Conservation (phyloP, 1,140 invertebrate species). For the Plutomurus gul region DNA sequence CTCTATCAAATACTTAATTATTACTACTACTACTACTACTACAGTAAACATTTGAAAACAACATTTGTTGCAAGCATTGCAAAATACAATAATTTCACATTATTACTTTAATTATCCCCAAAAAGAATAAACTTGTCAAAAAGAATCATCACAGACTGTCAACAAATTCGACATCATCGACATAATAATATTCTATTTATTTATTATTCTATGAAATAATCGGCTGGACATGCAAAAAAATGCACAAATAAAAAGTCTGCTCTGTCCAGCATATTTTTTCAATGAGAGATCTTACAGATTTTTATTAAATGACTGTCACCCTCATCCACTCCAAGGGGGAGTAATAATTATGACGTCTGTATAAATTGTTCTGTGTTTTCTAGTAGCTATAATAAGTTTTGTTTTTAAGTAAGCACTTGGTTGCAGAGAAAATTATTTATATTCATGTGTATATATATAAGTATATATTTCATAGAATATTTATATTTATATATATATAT, state of each 20-base stretch:
- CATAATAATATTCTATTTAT: no score
- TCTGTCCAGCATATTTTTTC: not conserved
- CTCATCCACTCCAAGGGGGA: no score
- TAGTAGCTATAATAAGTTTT: no score
- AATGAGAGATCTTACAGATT: conserved; percentile 4
- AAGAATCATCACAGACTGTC: conserved; percentile 14
- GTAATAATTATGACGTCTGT: no score
- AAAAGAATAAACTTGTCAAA: not conserved
- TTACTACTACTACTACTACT: not conserved
- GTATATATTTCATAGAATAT: no score
- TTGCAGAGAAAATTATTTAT: not conserved
- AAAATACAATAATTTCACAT: conserved; percentile 9
- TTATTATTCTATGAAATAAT: no score
- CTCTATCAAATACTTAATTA: no score
- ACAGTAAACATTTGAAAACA: not conserved
- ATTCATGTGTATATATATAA: no score
- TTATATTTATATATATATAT: no score
- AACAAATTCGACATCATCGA: not conserved
- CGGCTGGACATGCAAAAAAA: conserved; percentile 1
- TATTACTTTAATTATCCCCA: not conserved
- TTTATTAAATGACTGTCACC: conserved; percentile 11
- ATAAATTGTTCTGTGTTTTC: no score
- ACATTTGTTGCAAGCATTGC: not conserved
- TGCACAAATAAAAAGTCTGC: no score
- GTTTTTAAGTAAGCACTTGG: not conserved